phyloP scores from a whole-genome alignment of 2,797 vertebrate genomes.

The Pangasius larnaudii region DNA sequence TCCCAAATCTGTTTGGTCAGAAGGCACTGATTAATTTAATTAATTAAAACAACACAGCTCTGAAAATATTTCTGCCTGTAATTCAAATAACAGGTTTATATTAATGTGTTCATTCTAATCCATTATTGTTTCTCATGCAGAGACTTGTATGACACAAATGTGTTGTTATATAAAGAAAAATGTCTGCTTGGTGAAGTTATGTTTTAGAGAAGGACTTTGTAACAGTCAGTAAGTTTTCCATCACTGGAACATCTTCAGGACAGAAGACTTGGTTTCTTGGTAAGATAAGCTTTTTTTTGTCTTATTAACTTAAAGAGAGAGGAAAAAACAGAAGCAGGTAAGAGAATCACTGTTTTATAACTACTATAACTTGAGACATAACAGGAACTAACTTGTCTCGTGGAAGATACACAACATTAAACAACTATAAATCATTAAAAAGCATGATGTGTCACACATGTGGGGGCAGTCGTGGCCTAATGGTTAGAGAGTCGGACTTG shows the following conservation, averaged over 20 bases:
- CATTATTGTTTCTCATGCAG: background rate
- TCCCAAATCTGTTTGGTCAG: background rate
- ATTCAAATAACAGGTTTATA: background rate
- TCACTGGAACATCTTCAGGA: background rate
- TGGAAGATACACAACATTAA: background rate
- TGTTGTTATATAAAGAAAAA: background rate
- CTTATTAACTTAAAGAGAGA: background rate
- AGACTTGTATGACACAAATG: background rate
- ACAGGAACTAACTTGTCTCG: background rate
- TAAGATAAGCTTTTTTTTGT: background rate
- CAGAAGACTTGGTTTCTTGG: background rate
- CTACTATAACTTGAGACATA: background rate
- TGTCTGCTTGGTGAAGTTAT: background rate
- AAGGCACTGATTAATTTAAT: background rate
- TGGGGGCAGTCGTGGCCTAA: too few relatives aligned
- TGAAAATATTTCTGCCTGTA: background rate
- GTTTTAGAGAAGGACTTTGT: background rate
- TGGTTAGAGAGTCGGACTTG: too few relatives aligned
- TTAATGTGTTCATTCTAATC: background rate
- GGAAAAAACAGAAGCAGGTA: background rate
- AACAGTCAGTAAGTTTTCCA: background rate
- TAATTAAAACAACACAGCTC: background rate
- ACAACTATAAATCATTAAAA: too few relatives aligned
- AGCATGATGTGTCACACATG: background rate
- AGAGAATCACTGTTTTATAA: background rate